Evolutionary conservation across 2,888 invertebrate species (phyloP), one percentile per base, ranked within the genome.

Genomic region (Caenorhabditis macrosperma): DNA sequence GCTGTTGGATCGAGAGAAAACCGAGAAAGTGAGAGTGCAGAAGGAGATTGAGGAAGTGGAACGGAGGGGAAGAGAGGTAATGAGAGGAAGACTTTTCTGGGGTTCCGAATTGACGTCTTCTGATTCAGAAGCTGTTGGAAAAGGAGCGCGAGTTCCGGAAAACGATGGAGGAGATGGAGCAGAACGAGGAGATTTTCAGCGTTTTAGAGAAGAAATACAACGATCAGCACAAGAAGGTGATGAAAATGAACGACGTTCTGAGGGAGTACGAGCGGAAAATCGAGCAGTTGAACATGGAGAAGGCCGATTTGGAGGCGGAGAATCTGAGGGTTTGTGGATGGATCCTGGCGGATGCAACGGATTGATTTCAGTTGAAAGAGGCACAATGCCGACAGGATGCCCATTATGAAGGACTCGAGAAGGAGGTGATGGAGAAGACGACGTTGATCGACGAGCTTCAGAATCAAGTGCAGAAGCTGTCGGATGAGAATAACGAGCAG

Each of bases 151-250:
- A 81, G 44, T 74, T 85, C 52, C 64, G 72, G 28, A 78, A 85
- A 57, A 78, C 87, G 20, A 78, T 82, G 54, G 71, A 76, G n/a
- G 89, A 89, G 59, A 83, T 89, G 81, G 81, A 82, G 26, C 78
- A 85, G 7, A 88, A 86, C 52, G 89, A 89, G 48, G 88, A 88
- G 33, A 82, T 88, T n/a, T 78, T 89, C 67, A 82, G 80, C 55
- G 67, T 86, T 12, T 75, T 89, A 72, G 88, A 89, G 67, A 84
- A 78, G 52, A 84, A 85, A 57, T 88, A 88, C 68, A 85, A 89
- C 52, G 88, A 89, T 41, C 89, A 89, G 54, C 88, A 89, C 55
- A 61, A 83, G 30, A 89, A 89, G 81, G 86, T 89, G 26, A 82
- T 87, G 88, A 82, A 82, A 80, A 83, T 86, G 84, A 85, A 79